A percentile compares a stretch with the other conserved stretches of the same genome.
Conservation (phyloP, 2,888 invertebrate genomes). For the Dicranocentrus wangi region DNA sequence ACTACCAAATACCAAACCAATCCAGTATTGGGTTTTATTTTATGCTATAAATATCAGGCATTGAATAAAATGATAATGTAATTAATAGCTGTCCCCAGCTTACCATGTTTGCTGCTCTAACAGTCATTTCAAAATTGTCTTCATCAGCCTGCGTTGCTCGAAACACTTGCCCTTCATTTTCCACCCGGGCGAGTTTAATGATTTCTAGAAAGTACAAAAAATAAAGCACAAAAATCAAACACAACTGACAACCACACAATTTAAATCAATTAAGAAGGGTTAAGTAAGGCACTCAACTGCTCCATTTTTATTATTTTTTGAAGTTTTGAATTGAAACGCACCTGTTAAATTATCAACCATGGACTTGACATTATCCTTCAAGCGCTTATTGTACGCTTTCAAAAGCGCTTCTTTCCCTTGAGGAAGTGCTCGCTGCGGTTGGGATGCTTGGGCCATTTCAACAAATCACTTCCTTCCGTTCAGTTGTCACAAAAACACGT, state of each 20-base stretch:
- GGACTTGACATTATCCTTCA: constrained; percentile 97
- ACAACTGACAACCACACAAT: background rate
- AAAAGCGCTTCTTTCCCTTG: constrained; percentile 96
- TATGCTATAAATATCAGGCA: no score
- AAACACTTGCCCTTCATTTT: constrained; percentile 88
- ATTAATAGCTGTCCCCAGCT: no score
- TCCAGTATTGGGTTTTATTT: no score
- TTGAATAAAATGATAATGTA: no score
- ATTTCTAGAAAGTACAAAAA: constrained; percentile 80
- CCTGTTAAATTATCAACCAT: constrained; percentile 98
- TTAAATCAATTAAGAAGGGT: no score
- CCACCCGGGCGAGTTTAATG: constrained; percentile 89
- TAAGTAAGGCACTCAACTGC: no score
- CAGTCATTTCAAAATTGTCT: constrained; percentile 97
- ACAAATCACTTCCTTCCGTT: no score
- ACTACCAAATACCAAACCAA: no score
- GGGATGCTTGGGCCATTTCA: constrained; percentile 57
- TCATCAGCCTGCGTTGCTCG: constrained; percentile 95
- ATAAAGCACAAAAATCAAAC: background rate
- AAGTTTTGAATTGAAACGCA: no score
- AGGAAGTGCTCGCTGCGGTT: constrained; percentile 81
- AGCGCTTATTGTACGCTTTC: constrained; percentile 93
- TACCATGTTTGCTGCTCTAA: constrained; percentile 92
- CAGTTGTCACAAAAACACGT: no score
- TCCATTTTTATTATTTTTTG: no score